phyloP scores from a whole-genome alignment of 2,113 vertebrate genomes.

The Scomber colias region DNA sequence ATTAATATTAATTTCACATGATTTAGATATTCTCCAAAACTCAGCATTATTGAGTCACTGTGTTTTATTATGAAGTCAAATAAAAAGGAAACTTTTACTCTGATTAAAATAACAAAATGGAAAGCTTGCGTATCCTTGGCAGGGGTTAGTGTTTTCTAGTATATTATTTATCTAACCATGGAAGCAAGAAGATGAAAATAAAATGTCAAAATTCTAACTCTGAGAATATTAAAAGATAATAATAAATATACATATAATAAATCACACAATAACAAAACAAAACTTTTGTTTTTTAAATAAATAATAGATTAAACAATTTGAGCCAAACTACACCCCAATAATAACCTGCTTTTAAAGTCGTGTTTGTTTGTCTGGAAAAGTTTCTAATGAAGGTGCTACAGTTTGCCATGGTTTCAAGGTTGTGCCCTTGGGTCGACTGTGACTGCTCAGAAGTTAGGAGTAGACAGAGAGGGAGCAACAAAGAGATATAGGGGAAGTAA shows the following conservation, averaged over 20 bases:
- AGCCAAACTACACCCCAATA: background rate
- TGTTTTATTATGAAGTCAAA: too few relatives aligned
- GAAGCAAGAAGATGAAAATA: background rate
- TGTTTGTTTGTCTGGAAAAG: conserved; percentile 30
- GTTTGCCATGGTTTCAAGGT: conserved; percentile 64
- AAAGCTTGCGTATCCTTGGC: too few relatives aligned
- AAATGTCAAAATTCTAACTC: background rate
- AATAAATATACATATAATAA: too few relatives aligned
- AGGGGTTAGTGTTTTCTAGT: too few relatives aligned
- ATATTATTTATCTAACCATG: conserved; percentile 9
- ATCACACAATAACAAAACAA: background rate
- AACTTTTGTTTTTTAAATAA: background rate
- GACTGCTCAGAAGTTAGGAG: conserved; percentile 52
- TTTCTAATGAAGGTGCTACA: conserved; percentile 45
- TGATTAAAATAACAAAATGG: too few relatives aligned
- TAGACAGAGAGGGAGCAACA: conserved; percentile 40
- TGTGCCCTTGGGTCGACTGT: conserved; percentile 59
- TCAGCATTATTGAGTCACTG: too few relatives aligned
- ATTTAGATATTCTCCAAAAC: too few relatives aligned
- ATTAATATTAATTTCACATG: too few relatives aligned
- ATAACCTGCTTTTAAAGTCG: conserved; percentile 13
- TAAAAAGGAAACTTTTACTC: too few relatives aligned
- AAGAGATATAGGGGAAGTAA: conserved; percentile 42
- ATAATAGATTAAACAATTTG: conserved; percentile 16
- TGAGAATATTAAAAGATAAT: background rate